Percentiles rank a stretch among this genome's conserved stretches.
Evolutionary conservation across 2,888 invertebrate genomes (phyloP).

Genomic region (Rotaria magnacalcarata): DNA sequence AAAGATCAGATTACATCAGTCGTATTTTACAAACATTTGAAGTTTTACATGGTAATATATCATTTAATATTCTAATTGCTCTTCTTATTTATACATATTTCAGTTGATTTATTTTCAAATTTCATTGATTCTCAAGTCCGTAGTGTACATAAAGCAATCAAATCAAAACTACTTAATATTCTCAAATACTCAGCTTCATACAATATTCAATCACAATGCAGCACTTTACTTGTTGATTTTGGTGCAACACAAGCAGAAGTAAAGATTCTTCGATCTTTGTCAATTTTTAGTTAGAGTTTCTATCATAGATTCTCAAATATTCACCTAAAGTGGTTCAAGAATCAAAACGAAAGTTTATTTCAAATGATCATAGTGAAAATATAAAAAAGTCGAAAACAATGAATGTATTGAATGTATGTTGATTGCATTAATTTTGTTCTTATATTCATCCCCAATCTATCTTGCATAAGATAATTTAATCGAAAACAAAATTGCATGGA

Average conservation of each 20-base stretch:
- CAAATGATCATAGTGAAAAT: background rate
- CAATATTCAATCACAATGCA: slow-evolving; percentile 74
- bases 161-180: slow-evolving; percentile 67
- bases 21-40: slow-evolving; percentile 72
- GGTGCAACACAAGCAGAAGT: slow-evolving; percentile 74
- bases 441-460: background rate
- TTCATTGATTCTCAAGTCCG: slow-evolving; percentile 73
- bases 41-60: slow-evolving; percentile 63
- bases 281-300: background rate
- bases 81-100: slow-evolving; percentile 37
- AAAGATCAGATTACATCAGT: slow-evolving; percentile 78
- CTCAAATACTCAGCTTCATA: slow-evolving; percentile 75
- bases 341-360: slow-evolving; percentile 37
- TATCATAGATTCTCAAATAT: slow-evolving; percentile 39
- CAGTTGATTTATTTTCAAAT: slow-evolving; percentile 71
- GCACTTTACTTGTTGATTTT: slow-evolving; percentile 77
- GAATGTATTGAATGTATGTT: background rate
- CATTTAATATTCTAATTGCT: background rate
- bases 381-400: background rate
- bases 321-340: slow-evolving; percentile 46
- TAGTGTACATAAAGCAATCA: slow-evolving; percentile 85
- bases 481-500: background rate
- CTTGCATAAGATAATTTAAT: background rate
- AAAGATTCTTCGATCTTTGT: slow-evolving; percentile 1
- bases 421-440: background rate